These are phyloP conservation scores for human (Homo sapiens) DNA, from an alignment of 2,113 vertebrate species.

Conservation along the genomic window DNA sequence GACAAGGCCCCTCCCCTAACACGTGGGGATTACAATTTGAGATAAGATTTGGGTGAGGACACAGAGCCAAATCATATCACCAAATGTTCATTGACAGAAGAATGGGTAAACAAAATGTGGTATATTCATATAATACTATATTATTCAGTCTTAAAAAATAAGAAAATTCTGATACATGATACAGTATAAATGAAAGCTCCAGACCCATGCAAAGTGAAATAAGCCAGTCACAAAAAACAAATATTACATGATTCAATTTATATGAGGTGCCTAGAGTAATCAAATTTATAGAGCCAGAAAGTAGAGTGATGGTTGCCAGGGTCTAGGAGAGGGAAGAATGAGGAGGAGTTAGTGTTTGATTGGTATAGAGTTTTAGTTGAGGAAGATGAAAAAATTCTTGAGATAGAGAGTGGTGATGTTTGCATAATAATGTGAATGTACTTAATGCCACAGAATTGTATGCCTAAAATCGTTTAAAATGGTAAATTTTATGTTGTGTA, in stretches of 20 bases:
- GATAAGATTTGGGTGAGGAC: no score
- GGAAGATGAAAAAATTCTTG: not conserved
- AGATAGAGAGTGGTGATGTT: no score
- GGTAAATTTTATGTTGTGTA: not conserved
- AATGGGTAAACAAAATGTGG: not conserved
- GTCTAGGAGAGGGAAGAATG: not conserved
- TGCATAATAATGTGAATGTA: not conserved
- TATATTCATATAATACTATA: not conserved
- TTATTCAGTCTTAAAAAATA: not conserved
- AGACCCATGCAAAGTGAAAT: not conserved
- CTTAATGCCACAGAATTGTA: not conserved
- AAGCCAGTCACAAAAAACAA: not conserved
- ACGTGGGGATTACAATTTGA: no score
- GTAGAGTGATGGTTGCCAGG: not conserved
- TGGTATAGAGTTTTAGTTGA: not conserved
- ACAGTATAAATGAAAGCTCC: not conserved
- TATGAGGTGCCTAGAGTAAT: not conserved
- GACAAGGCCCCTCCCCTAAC: no score
- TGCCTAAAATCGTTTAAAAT: not conserved
- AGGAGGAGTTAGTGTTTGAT: not conserved
- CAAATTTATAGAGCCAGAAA: not conserved
- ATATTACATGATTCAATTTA: not conserved
- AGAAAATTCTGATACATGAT: not conserved
- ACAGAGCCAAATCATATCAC: no score
- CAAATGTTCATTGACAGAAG: not conserved